These are phyloP conservation scores for Amblyornis subalaris DNA, from an alignment of 2,113 vertebrate genomes.

Conservation along the genomic window DNA sequence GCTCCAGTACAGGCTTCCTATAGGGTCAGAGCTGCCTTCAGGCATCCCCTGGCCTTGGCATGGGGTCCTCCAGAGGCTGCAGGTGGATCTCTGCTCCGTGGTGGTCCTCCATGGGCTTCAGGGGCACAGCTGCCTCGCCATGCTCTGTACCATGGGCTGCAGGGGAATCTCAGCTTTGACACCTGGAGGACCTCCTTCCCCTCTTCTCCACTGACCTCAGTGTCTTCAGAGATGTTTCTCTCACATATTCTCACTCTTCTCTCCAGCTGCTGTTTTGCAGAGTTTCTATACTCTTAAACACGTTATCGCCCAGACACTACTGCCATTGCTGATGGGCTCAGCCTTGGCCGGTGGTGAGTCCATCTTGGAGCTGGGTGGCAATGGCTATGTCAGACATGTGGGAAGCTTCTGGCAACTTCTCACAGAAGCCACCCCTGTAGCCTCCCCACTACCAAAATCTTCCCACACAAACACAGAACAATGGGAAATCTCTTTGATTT, in stretches of 20 bases:
- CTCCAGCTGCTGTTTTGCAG: neutral
- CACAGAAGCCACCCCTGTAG: neutral
- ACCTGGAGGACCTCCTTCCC: accelerated
- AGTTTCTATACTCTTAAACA: neutral
- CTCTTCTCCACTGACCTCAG: neutral
- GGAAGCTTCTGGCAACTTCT: neutral
- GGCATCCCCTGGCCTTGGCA: neutral
- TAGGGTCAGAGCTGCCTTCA: neutral
- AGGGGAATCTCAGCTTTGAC: neutral
- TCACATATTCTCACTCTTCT: neutral
- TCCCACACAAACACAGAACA: neutral
- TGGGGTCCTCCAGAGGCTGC: neutral
- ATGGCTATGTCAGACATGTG: neutral
- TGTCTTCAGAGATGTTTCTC: neutral
- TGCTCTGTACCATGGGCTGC: too few species aligned
- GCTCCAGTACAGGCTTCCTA: neutral
- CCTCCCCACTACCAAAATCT: neutral
- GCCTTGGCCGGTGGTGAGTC: neutral
- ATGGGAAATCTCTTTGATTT: neutral
- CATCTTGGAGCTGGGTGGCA: neutral
- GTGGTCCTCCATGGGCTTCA: neutral
- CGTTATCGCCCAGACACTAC: neutral
- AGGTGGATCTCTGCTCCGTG: neutral
- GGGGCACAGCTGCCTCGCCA: neutral
- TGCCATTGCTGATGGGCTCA: neutral